Conservation (phyloP, 2,113 vertebrate genomes). For the Misgurnus mizolepis region DNA sequence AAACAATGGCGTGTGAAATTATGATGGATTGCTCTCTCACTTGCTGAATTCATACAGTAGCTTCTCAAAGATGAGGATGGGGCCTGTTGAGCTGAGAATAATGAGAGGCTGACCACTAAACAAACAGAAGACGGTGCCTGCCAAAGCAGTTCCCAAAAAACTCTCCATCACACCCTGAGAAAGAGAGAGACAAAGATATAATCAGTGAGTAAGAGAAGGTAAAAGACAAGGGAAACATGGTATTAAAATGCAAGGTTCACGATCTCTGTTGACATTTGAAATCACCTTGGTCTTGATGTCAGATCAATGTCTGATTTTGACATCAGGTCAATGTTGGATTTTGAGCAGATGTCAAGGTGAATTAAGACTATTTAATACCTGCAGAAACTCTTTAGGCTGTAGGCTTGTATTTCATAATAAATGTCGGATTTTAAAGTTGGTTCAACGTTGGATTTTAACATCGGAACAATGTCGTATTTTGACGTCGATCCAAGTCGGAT, state of each 20-base stretch:
- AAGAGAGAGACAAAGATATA: not conserved
- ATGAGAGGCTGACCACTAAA: slow-evolving; percentile 96
- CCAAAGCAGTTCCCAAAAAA: slow-evolving; percentile 92
- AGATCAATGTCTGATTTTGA: too few species aligned
- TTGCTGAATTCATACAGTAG: slow-evolving; percentile 98
- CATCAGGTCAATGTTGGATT: too few species aligned
- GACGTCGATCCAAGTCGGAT: too few species aligned
- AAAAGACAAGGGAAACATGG: not conserved
- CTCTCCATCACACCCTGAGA: slow-evolving; percentile 95
- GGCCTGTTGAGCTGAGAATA: slow-evolving; percentile 98
- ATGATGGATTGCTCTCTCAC: slow-evolving; percentile 72
- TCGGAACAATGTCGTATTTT: too few species aligned
- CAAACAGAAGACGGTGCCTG: slow-evolving; percentile 89
- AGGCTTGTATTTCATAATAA: too few species aligned
- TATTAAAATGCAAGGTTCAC: not conserved
- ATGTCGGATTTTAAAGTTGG: too few species aligned
- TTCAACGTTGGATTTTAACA: too few species aligned
- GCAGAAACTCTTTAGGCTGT: too few species aligned
- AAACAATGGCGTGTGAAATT: slow-evolving; percentile 2
- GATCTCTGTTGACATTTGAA: too few species aligned
- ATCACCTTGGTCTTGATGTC: too few species aligned
- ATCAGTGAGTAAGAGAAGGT: not conserved
- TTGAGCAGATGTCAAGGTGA: too few species aligned
- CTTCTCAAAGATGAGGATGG: slow-evolving; percentile 99
- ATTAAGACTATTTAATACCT: too few species aligned